Conservation (phyloP, 2,888 invertebrate species). For the Ryuthela nishihirai region DNA sequence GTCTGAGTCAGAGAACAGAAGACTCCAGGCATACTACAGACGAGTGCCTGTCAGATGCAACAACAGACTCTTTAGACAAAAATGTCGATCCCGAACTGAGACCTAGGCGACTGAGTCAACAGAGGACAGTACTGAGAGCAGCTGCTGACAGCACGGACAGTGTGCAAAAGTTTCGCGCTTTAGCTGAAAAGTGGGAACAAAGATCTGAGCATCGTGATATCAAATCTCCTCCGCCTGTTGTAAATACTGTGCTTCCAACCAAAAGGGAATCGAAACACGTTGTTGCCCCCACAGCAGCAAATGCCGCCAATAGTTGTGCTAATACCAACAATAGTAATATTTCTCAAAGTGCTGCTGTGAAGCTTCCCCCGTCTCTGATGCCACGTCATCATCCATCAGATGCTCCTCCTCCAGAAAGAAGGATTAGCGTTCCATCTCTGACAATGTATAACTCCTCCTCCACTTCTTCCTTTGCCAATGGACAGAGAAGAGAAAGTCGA, state of each 20-base stretch:
- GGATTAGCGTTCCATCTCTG: neutral
- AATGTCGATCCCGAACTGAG: slow-evolving; percentile 22
- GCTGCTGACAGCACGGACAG: slow-evolving; percentile 32
- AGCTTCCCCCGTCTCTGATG: slow-evolving; percentile 28
- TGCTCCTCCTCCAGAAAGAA: neutral
- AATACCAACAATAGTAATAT: neutral
- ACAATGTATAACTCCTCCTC: neutral
- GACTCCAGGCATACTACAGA: slow-evolving; percentile 37
- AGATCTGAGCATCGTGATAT: slow-evolving; percentile 43
- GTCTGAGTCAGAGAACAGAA: slow-evolving; percentile 44
- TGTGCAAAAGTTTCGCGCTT: slow-evolving; percentile 47
- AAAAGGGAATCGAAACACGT: slow-evolving; percentile 8
- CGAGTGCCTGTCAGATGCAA: slow-evolving; percentile 28
- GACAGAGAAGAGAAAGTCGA: slow-evolving; percentile 33
- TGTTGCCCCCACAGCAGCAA: neutral
- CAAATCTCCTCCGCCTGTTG: slow-evolving; percentile 32
- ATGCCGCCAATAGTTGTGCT: no score
- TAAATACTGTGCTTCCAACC: slow-evolving; percentile 4
- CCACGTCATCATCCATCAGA: slow-evolving; percentile 16
- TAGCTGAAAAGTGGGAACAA: slow-evolving; percentile 51
- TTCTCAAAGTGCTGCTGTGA: neutral
- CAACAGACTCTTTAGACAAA: slow-evolving; percentile 32
- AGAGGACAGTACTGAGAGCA: slow-evolving; percentile 38
- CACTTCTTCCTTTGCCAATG: no score
- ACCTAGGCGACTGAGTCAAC: slow-evolving; percentile 39